These are phyloP conservation scores for Ptilorrhoa leucosticta DNA, from an alignment of 2,113 vertebrate genomes.

Conservation along the genomic window DNA sequence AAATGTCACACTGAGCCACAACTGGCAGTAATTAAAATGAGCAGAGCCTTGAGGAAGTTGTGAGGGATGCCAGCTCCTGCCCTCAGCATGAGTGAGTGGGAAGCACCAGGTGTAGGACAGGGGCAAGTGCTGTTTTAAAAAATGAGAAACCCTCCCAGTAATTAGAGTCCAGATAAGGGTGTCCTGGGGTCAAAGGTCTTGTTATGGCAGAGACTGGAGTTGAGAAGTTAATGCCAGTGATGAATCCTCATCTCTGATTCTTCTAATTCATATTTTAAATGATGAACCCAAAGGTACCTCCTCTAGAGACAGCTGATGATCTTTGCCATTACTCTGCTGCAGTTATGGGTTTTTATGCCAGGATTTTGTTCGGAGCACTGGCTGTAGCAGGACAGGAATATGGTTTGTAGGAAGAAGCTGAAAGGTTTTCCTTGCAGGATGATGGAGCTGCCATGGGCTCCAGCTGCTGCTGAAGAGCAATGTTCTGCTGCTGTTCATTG, in stretches of 20 bases:
- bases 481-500: not conserved
- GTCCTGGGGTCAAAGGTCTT: conserved; percentile 66
- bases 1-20: not conserved
- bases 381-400: not conserved
- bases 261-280: conserved; percentile 47
- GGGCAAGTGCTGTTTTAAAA: conserved; percentile 47
- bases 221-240: not conserved
- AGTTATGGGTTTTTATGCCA: not conserved
- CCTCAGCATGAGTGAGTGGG: conserved; percentile 47
- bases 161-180: conserved; percentile 61
- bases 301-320: conserved; percentile 57
- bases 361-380: not conserved
- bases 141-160: conserved; percentile 60
- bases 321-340: not conserved
- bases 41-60: conserved; percentile 14
- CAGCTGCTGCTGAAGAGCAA: not conserved
- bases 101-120: conserved; percentile 55
- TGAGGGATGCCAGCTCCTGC: conserved; percentile 15
- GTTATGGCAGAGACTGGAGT: not conserved
- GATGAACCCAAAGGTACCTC: conserved; percentile 42
- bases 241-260: not conserved
- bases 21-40: not conserved
- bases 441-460: not conserved
- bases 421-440: not conserved
- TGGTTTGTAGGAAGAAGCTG: not conserved